Conservation (phyloP, 2,797 vertebrate species). For the Poeciliopsis presidionis region DNA sequence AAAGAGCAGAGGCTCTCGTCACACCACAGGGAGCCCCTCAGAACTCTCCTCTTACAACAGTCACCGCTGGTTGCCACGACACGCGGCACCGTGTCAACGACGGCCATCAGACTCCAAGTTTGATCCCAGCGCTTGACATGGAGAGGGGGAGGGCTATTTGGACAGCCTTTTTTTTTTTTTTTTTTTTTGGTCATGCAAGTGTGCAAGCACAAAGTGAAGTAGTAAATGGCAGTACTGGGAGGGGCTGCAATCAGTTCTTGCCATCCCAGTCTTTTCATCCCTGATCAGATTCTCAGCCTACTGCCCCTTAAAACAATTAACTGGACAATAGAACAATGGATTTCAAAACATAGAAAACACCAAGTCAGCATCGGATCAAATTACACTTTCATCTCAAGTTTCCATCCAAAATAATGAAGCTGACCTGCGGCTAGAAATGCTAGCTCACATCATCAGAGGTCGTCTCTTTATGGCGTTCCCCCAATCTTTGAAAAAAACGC, state of each 20-base stretch:
- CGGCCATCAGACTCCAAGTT: slow-evolving; percentile 58
- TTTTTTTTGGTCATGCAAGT: slow-evolving; percentile 32
- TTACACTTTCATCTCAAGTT: not conserved
- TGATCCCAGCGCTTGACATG: slow-evolving; percentile 54
- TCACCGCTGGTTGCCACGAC: slow-evolving; percentile 63
- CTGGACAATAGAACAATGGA: not conserved
- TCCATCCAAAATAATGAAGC: not conserved
- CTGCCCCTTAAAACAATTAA: not conserved
- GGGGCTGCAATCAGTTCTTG: not conserved
- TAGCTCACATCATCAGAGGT: not conserved
- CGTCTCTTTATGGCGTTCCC: too few relatives aligned
- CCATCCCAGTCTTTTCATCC: not conserved
- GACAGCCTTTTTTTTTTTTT: slow-evolving; percentile 28
- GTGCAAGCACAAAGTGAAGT: slow-evolving; percentile 36
- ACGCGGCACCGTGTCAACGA: slow-evolving; percentile 69
- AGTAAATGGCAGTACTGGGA: slow-evolving; percentile 34
- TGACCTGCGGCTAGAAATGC: not conserved
- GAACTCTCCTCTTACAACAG: slow-evolving; percentile 38
- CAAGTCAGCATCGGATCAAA: not conserved
- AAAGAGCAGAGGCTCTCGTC: slow-evolving; percentile 48
- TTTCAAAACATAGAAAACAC: not conserved
- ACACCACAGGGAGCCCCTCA: slow-evolving; percentile 38
- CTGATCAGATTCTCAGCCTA: not conserved
- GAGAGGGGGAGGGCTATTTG: slow-evolving; percentile 51
- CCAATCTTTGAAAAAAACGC: not conserved